Evolutionary conservation across 2,113 vertebrate species (phyloP).

Genomic region (Picathartes gymnocephalus): DNA sequence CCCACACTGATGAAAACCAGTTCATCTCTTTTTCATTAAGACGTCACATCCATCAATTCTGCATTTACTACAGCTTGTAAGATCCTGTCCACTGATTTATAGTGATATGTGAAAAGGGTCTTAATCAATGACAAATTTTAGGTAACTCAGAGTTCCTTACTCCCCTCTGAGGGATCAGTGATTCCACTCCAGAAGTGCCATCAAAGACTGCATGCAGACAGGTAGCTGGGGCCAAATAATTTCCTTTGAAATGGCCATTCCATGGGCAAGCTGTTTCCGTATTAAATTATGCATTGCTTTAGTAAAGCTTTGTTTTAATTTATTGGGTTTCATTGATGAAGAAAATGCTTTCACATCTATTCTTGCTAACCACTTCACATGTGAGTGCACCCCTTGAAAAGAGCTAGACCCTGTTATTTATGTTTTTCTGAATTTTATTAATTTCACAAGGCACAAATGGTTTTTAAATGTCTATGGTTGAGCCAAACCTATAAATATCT

Average conservation of each 20-base stretch:
- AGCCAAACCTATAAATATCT: neutral
- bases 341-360: neutral
- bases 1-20: neutral
- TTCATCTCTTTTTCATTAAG: neutral
- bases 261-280: neutral
- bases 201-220: neutral
- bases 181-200: neutral
- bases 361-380: neutral
- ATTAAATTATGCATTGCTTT: neutral
- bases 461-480: neutral
- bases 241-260: neutral
- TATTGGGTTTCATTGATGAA: neutral
- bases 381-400: neutral
- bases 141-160: neutral
- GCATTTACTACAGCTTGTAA: neutral
- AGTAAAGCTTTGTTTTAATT: neutral
- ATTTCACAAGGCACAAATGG: neutral
- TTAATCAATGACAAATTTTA: neutral
- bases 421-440: neutral
- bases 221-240: neutral
- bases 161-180: neutral
- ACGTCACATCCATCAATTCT: neutral
- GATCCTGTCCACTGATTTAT: neutral
- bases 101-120: neutral
- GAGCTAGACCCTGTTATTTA: neutral